Evolutionary conservation across 2,113 vertebrate species (phyloP).

Genomic region (Erinaceus europaeus): DNA sequence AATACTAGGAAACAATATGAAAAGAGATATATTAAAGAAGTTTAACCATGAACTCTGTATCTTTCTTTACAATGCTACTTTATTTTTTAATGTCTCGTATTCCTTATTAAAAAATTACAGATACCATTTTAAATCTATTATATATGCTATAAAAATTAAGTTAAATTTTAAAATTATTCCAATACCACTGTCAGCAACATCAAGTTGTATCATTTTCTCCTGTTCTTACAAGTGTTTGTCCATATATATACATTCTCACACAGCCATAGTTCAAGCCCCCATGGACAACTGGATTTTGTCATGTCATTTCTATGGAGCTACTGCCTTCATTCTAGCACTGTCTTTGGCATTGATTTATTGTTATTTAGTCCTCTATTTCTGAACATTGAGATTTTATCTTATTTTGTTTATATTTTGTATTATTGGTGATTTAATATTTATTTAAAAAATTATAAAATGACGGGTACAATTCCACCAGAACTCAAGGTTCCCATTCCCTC

Average conservation of each 20-base stretch:
- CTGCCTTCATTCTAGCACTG: not conserved
- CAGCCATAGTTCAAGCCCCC: not conserved
- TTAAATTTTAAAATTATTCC: not conserved
- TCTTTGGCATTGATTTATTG: not conserved
- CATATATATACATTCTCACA: not conserved
- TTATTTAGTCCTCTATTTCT: not conserved
- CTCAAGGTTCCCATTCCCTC: no score
- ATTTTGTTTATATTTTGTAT: no score
- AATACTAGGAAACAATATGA: slow-evolving; percentile 15
- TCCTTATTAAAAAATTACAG: not conserved
- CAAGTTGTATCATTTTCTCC: slow-evolving; percentile 18
- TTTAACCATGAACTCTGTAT: slow-evolving; percentile 22
- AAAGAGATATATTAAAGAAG: slow-evolving; percentile 13
- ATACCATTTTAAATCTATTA: not conserved
- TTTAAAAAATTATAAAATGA: no score
- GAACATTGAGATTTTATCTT: not conserved
- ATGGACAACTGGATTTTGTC: slow-evolving; percentile 8
- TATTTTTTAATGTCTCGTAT: no score
- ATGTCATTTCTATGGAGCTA: not conserved
- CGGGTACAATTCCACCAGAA: no score
- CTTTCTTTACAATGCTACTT: slow-evolving; percentile 8
- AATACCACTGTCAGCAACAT: not conserved
- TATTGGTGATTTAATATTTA: no score
- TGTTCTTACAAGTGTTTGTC: not conserved
- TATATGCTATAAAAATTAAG: not conserved